Evolutionary conservation across 2,113 vertebrate genomes (phyloP), one percentile per base, ranked within the genome.

Genomic region (Canis aureus): DNA sequence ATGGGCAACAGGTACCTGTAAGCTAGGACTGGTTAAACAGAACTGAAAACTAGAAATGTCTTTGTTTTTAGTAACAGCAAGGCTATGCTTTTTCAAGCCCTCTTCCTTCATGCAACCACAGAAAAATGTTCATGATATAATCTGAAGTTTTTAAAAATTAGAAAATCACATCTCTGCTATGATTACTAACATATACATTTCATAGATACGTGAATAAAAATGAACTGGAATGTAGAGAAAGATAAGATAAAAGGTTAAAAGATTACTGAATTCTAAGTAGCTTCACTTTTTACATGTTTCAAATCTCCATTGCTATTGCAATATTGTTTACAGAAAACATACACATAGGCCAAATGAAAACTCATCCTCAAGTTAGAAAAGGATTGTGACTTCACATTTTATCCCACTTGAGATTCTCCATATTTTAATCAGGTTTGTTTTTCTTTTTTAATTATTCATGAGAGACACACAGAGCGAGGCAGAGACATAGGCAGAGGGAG

Each of bases 121-220:
- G 32, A 80, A 89, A 86, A 89, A 11, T 69, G 59, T 19, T 90
- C 22, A 60, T 60, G 32, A 73, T 92, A 81, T 89, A 85, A 96
- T 78, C 22, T 88, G 85, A 73, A 74, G 17, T 55, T 57, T 53
- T 57, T 89, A 81, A 71, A 94, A 89, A 53, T 55, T 29, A 67
- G 27, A 83, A 91, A 84, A 73, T 55, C n/a, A 60, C 13, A 81
- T 57, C 3, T 89, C 5, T 85, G 6, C 9, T 55, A 59, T 81
- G 23, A 87, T 69, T 57, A n/a, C 11, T 38, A 0, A 59, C 38
- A 32, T 20, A 23, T 51, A 81, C 43, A 86, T 78, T 90, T 76
- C 25, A 66, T 23, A 71, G 22, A 13, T 76, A 64, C 9, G 7
- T 16, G 2, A 92, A 81, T 16, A 92, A 62, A 94, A 73, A 89